Base-by-base conservation (phyloP, 2,888 invertebrate species). In the Synergus laeviventris region DNA sequence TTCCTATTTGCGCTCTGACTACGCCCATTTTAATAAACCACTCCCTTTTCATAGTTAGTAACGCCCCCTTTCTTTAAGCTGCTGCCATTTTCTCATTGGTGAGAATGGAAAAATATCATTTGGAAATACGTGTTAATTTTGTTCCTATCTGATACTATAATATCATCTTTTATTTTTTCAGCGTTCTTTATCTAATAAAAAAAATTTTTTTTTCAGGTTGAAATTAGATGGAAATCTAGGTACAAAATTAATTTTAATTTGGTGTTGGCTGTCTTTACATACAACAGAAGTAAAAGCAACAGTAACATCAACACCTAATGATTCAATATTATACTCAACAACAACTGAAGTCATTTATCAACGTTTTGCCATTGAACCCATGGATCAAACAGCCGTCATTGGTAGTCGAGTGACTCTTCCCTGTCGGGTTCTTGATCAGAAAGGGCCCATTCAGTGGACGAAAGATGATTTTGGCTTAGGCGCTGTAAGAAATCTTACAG, bases 391-490 rank as follows among this genome's bases (percentile, higher is more conserved):
- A 42, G 97, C 97, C 7, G 96, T 97, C 73, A 95, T 96, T 66
- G 98, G 98, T 16, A 96, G 96, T 74, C 94, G 96, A 78, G 97
- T 97, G 60, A 97, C 97, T 14, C 92, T 98, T 77, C 97, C 97
- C 5, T 99, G 98, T 91, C 93, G 96, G 59, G 97, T 98, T 36
- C 95, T 97, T 89, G 95, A 96, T 88, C 97, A 97, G 91, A 94
- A 94, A 62, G 99, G 99, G 0, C 94, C 95, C 75, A 93, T 99
- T 75, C 99, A 99, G 91, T 99, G 99, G 99, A 98, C 98, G 77
- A 97, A 97, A 89, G 98, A 98, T 88, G 98, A 97, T 89, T 99
- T 98, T 88, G 99, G 98, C 0, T 93, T 99, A 45, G 99, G 99
- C 1, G 94, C 96, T 0, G 97, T 98, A 88, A 93, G 98, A 82